phyloP scores from a whole-genome alignment of 2,888 invertebrate species.

The Amorpha juglandis region DNA sequence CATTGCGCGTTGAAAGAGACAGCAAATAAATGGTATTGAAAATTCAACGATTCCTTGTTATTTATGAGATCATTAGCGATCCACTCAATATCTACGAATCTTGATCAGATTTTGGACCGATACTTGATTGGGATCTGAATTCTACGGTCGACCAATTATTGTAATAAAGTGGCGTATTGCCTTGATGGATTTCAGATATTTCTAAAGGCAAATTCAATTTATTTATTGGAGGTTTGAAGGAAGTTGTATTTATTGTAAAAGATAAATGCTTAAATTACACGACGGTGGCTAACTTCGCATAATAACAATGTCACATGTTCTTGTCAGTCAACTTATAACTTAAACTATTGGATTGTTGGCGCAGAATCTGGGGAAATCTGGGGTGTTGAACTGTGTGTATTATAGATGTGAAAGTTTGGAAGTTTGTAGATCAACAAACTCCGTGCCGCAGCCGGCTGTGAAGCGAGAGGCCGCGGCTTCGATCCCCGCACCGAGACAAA shows the following conservation, averaged over 20 bases:
- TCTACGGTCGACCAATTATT: constrained; percentile 55
- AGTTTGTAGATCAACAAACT: too few relatives aligned
- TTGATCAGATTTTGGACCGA: constrained; percentile 53
- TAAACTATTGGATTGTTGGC: background rate
- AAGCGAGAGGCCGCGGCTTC: too few relatives aligned
- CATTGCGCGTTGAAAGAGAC: background rate
- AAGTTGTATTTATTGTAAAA: too few relatives aligned
- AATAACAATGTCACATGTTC: too few relatives aligned
- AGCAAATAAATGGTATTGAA: background rate
- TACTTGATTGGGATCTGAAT: constrained; percentile 52
- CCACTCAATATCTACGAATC: constrained; percentile 53
- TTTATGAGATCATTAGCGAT: constrained; percentile 58
- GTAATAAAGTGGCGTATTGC: constrained; percentile 58
- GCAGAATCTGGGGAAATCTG: too few relatives aligned
- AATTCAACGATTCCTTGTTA: constrained; percentile 38
- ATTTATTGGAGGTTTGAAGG: background rate
- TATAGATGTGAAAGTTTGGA: too few relatives aligned
- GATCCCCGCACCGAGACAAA: too few relatives aligned
- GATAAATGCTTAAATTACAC: too few relatives aligned
- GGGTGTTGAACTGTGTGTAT: too few relatives aligned
- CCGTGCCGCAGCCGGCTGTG: too few relatives aligned
- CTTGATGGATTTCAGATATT: constrained; percentile 51
- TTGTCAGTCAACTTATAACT: background rate
- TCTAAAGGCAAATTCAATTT: constrained; percentile 37
- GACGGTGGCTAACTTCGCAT: too few relatives aligned